A percentile compares a stretch with the other conserved stretches of the same genome.
phyloP scores from a whole-genome alignment of 2,888 invertebrate genomes.

The Cephus rjabovi region DNA sequence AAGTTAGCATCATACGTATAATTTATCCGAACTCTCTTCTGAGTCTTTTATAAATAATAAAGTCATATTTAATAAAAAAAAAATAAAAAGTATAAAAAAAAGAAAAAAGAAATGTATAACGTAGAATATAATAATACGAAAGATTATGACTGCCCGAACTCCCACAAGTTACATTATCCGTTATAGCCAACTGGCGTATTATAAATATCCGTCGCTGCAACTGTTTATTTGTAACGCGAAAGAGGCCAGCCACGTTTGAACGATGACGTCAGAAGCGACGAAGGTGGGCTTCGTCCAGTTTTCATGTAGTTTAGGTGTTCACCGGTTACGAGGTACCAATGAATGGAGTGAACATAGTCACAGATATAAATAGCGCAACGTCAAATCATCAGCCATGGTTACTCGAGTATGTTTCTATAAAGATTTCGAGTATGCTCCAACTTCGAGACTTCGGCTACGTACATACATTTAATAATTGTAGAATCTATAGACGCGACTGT shows the following conservation, averaged over 20 bases:
- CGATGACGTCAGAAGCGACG: background rate
- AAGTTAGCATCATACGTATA: background rate
- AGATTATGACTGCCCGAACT: background rate
- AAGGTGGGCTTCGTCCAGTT: background rate
- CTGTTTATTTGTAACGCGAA: slow-evolving; percentile 6
- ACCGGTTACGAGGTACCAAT: background rate
- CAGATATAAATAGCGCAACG: background rate
- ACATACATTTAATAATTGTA: background rate
- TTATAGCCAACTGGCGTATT: background rate
- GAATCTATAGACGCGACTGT: background rate
- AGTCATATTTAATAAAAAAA: background rate
- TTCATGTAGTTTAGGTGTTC: background rate
- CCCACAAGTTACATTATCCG: background rate
- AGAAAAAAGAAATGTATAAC: too few relatives aligned
- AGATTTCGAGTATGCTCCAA: background rate
- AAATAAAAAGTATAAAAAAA: background rate
- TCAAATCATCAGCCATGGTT: background rate
- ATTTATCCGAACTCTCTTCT: too few relatives aligned
- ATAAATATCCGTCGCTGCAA: slow-evolving; percentile 4
- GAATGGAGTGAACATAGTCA: background rate
- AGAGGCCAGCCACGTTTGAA: slow-evolving; percentile 1
- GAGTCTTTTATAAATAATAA: background rate
- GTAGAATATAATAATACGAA: background rate
- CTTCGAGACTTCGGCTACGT: background rate
- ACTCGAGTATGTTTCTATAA: background rate